Base-by-base conservation (phyloP, 1,140 invertebrate species). In the Heliconius melpomene region DNA sequence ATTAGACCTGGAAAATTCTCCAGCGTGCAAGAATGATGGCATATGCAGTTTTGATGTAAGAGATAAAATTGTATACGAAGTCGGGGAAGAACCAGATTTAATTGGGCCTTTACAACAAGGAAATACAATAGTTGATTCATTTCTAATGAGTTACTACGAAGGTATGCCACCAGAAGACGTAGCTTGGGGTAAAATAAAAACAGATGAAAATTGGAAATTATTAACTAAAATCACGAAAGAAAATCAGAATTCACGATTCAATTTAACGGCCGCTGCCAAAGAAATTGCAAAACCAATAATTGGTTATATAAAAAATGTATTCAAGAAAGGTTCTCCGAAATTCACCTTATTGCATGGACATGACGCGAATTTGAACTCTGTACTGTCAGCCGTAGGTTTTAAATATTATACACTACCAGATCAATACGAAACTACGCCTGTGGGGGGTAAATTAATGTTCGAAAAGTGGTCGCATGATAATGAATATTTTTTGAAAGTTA, bases 141-240 rank as follows among this genome's bases (percentile, higher is more conserved):
- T 93, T 81, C 70, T 91, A n/a, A 94, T 94, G 93, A 86, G 88
- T 52, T 92, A 87, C 70, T 94, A 93, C 52, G 88, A 92, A 81
- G 91, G 91, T 1, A 83, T 82, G 70, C 80, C 85, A 0, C 38
- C 85, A 52, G 82, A 88, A 77, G 79, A 89, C 6, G 87, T 93
- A 18, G 92, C 89, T 7, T 92, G 91, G 91, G 90, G 90, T 13
- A 81, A 88, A 80, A 84, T 94, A 16, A 82, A 74, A 46, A 81
- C 80, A 8, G 23, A 79, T 16, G 38, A 86, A 7, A 77, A 90
- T 38, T 92, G 90, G 89, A 77, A 88, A 73, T 75, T 82, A 18
- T 72, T 93, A 29, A 78, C 89, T 18, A 77, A 87, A 80, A 89
- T 94, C 54, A 88, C 82, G 1, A 86, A 85, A 81, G 86, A 86